Percentiles rank a stretch among this genome's conserved stretches.
Conservation (phyloP, 2,113 vertebrate species). For the Lynx canadensis region DNA sequence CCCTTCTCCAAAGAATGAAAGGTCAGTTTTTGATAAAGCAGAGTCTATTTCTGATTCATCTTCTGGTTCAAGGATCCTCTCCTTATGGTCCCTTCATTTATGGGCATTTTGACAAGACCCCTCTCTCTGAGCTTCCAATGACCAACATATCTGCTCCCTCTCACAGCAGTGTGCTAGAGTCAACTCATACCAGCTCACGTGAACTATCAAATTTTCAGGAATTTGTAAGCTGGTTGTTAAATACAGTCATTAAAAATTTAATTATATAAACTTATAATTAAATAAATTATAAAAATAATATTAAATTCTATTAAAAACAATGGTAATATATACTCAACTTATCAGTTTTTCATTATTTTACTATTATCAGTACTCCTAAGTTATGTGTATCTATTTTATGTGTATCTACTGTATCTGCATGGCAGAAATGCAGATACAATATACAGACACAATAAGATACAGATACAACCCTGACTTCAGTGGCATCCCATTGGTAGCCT, state of each 20-base stretch:
- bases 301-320: slow-evolving; percentile 56
- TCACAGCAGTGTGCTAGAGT: background rate
- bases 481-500: background rate
- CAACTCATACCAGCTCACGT: background rate
- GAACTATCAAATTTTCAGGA: background rate
- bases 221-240: background rate
- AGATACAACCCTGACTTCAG: background rate
- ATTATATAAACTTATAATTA: background rate
- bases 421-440: background rate
- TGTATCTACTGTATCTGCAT: background rate
- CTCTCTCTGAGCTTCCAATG: background rate
- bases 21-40: slow-evolving; percentile 81
- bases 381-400: background rate
- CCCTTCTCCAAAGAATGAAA: slow-evolving; percentile 90
- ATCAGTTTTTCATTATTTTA: slow-evolving; percentile 29
- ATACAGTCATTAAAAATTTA: slow-evolving; percentile 26
- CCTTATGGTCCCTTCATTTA: background rate
- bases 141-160: background rate
- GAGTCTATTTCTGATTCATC: slow-evolving; percentile 33
- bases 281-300: background rate
- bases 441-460: background rate
- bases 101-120: background rate
- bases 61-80: background rate
- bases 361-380: background rate
- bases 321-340: background rate